Evolutionary conservation across 2,113 vertebrate genomes (phyloP).

Genomic region (Pachycephala philippinensis): DNA sequence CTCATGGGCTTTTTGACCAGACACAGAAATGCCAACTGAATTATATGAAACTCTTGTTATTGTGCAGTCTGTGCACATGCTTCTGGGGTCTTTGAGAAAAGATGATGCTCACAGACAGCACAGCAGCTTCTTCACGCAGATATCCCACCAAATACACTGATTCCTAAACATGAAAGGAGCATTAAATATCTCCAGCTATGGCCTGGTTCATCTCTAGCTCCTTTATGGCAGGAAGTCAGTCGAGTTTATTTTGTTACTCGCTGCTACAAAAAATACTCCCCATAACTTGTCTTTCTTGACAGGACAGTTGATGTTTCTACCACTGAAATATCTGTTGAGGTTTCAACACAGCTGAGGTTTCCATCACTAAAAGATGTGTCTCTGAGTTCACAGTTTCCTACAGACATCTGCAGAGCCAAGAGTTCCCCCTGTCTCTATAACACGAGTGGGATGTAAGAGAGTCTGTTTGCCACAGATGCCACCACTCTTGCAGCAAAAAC

Average conservation of each 20-base stretch:
- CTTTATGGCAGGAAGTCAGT: not conserved
- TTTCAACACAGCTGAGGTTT: not conserved
- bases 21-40: not conserved
- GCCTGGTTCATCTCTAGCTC: not conserved
- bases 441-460: not conserved
- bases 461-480: not conserved
- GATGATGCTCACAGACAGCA: not conserved
- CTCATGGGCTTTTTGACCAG: not conserved
- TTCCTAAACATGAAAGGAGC: not conserved
- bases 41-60: not conserved
- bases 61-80: not conserved
- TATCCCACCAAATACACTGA: not conserved
- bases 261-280: not conserved
- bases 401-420: not conserved
- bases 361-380: not conserved
- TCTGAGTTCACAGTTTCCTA: not conserved
- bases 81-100: not conserved
- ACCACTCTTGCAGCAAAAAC: not conserved
- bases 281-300: not conserved
- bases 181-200: not conserved
- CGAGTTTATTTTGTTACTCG: not conserved
- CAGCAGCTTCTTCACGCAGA: not conserved
- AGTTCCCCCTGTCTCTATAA: not conserved
- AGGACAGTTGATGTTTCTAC: not conserved
- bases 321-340: not conserved